phyloP scores from a whole-genome alignment of 2,888 invertebrate genomes.

The Schrankia costaestrigalis region DNA sequence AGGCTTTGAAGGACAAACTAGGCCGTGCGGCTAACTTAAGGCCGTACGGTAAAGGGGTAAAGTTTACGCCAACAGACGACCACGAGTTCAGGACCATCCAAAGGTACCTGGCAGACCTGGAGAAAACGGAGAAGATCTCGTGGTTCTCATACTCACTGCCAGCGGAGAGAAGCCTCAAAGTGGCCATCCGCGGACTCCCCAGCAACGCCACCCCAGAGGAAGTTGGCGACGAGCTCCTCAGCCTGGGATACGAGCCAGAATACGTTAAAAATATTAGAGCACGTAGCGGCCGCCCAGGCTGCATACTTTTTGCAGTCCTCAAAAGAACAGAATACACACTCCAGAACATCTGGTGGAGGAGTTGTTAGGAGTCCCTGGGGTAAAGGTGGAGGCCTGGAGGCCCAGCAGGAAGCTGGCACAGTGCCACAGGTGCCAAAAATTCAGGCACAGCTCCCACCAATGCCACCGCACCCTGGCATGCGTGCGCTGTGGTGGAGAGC shows the following conservation, averaged over 20 bases:
- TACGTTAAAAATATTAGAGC: not conserved
- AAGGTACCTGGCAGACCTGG: not conserved
- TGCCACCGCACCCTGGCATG: no score
- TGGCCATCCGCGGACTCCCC: conserved; percentile 2
- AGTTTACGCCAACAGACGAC: not conserved
- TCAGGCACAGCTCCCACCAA: conserved; percentile 2
- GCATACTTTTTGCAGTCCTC: not conserved
- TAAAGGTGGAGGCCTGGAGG: conserved; percentile 15
- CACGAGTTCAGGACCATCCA: not conserved
- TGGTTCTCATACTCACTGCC: conserved; percentile 4
- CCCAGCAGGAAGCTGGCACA: conserved; percentile 10
- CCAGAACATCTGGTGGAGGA: no score
- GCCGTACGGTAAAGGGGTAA: not conserved
- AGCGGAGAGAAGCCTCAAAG: conserved; percentile 1
- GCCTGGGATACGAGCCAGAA: not conserved
- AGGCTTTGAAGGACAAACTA: not conserved
- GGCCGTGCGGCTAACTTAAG: not conserved
- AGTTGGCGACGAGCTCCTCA: not conserved
- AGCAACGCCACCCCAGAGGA: not conserved
- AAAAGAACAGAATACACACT: no score
- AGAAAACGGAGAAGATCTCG: not conserved
- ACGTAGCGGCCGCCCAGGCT: not conserved
- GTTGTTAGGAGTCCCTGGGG: conserved; percentile 12
- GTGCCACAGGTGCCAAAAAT: conserved; percentile 23
- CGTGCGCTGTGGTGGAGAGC: no score